Base-by-base conservation (phyloP, 2,888 invertebrate species). In the Sthenelais limicola region DNA sequence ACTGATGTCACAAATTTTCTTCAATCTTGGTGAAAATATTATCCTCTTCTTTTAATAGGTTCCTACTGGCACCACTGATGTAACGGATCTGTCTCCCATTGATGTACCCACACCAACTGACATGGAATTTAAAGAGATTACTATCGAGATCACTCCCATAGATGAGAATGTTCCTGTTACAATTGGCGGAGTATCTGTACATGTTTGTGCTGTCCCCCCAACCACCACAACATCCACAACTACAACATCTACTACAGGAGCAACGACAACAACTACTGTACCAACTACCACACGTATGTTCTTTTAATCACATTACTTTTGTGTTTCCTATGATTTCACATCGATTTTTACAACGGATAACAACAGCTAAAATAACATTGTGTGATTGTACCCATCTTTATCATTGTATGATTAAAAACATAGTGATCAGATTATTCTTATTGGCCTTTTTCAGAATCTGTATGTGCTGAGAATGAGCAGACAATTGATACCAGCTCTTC, bases 71-170 rank as follows among this genome's bases (percentile, higher is more conserved):
- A 43, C 62, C n/a, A 1, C 24, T 15, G 15, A n/a, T 24, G 62
- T 38, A 26, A 3, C 62, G 5, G 62, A 62, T 1, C 24, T 38
- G 62, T 24, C 35, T 9, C 24, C 62, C 18, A 26, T 62, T 12
- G 43, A 15, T 24, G 38, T 43, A 5, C 26, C 12, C 26, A 28
- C 43, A 9, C 62, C 62, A 24, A 9, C 62, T 21, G 38, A 62
- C 38, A 62, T 62, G 62, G 62, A 62, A 43, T 2, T 62, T 35
- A 26, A 62, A 43, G 12, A 62, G 21, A 2, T 62, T 15, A 62
- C 5, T 28, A 62, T 62, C 21, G 3, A 3, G 15, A 26, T 62
- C 38, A 38, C 38, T 24, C 62, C 62, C 38, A 38, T 38, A 24
- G 5, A 35, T 3, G 38, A 21, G 1, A 38, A 35, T 24, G 18